Conservation (phyloP, 2,888 invertebrate genomes). For the Mesochorus sp. region DNA sequence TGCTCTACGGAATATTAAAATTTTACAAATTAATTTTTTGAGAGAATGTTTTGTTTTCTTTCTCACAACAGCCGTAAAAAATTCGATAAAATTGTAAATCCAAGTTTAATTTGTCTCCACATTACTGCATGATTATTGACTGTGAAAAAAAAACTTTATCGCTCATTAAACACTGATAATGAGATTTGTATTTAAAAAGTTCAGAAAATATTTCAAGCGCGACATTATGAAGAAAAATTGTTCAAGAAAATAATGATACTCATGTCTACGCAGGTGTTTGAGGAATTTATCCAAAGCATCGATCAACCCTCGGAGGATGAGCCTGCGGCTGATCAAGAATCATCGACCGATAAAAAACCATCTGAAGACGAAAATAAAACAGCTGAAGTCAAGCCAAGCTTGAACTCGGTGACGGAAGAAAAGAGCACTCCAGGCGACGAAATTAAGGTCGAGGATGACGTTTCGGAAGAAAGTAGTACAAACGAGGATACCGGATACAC, state of each 20-base stretch:
- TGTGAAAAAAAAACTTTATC: background rate
- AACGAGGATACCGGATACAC: constrained; percentile 43
- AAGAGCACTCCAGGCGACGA: background rate
- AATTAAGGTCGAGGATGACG: constrained; percentile 27
- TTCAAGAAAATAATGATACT: constrained; percentile 35
- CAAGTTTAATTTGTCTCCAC: too few species aligned
- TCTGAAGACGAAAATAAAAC: constrained; percentile 42
- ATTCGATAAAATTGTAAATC: too few species aligned
- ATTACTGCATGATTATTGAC: background rate
- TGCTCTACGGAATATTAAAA: background rate
- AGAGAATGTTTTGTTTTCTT: too few species aligned
- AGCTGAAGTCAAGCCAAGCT: constrained; percentile 68
- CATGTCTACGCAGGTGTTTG: constrained; percentile 74
- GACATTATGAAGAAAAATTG: constrained; percentile 2
- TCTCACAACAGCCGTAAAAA: too few species aligned
- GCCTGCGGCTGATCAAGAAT: constrained; percentile 53
- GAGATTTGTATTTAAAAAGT: too few species aligned
- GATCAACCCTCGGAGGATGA: constrained; percentile 63
- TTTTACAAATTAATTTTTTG: background rate
- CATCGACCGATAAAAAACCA: constrained; percentile 26
- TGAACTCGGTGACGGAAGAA: constrained; percentile 10
- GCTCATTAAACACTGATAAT: background rate
- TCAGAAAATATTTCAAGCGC: constrained; percentile 15
- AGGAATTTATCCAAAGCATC: constrained; percentile 77
- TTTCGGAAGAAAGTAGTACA: constrained; percentile 53